Base-by-base conservation (phyloP, 1,140 invertebrate species). In the Dendroctonus ponderosae region DNA sequence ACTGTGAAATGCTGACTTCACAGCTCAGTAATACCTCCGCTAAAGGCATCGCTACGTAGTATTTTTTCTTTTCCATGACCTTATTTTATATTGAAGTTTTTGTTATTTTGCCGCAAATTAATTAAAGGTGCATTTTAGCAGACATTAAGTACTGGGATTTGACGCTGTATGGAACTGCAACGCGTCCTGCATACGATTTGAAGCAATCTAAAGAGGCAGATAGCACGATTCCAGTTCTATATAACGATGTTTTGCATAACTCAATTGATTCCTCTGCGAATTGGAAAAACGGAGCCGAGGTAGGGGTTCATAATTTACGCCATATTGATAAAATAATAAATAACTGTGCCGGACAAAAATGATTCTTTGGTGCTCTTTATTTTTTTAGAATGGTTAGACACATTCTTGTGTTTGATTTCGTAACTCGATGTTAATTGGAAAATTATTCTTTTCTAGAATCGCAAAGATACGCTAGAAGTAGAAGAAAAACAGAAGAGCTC, bases 141-240 rank as follows among this genome's bases (percentile, higher is more conserved):
- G 79, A 79, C 0, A 70, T 86, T 6, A 74, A 78, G 0, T 80
- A 82, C 7, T 86, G 85, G 85, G 80, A 84, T 61, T 68, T 86
- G 51, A 79, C 85, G 14, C 80, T 87, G 57, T 84, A 85, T 70
- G 85, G 85, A 0, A 86, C 85, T 9, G 80, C 83, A 12, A 82
- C 79, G 6, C 79, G 81, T 0, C 77, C 83, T 5, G 81, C 80
- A 7, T 68, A 77, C 6, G 79, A 82, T 56, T 43, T 63, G 46
- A 78, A 80, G 38, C 15, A 68, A 14, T 46, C 65, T 14, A 41
- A 59, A 41, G 66, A 37, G 8, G 59, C 40, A 39, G 60, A 70
- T 50, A 14, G 40, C 8, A 42, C 59, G 43, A 62, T 70, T 48
- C 52, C 70, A 12, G 64, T 72, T 26, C 40, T 70, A 44, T 60